These are phyloP conservation scores for Cheilosia vulpina DNA, from an alignment of 2,888 invertebrate species.

Conservation along the genomic window DNA sequence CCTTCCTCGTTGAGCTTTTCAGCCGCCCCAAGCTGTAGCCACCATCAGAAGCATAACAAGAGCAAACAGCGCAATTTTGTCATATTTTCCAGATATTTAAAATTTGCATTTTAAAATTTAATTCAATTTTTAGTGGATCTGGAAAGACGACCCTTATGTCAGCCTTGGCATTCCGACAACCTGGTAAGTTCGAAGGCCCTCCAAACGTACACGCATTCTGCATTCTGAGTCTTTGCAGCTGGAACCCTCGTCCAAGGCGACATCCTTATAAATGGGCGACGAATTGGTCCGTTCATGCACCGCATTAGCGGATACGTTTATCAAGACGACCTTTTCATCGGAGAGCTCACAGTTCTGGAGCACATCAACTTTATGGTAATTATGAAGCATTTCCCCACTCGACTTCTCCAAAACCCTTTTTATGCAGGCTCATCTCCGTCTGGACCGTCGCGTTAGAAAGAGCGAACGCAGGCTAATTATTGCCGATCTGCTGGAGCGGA, in stretches of 20 bases:
- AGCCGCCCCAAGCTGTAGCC: no score
- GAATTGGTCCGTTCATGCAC: slow-evolving; percentile 90
- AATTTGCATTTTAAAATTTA: background rate
- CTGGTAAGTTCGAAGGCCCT: slow-evolving; percentile 84
- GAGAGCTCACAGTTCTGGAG: slow-evolving; percentile 92
- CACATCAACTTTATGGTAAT: slow-evolving; percentile 93
- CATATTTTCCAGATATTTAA: background rate
- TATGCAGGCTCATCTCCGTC: slow-evolving; percentile 89
- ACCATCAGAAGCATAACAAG: no score
- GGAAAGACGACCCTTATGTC: slow-evolving; percentile 96
- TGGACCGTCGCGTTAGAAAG: slow-evolving; percentile 88
- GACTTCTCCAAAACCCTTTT: background rate
- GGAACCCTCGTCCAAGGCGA: slow-evolving; percentile 90
- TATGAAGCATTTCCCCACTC: background rate
- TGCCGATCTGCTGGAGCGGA: slow-evolving; percentile 88
- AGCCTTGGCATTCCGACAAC: slow-evolving; percentile 90
- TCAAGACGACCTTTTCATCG: slow-evolving; percentile 95
- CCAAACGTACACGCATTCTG: background rate
- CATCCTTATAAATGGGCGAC: slow-evolving; percentile 90
- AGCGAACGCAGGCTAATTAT: slow-evolving; percentile 88
- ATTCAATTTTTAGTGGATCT: slow-evolving; percentile 85
- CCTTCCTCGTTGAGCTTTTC: no score
- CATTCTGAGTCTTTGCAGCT: slow-evolving; percentile 82
- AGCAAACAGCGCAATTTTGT: no score
- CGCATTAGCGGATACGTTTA: slow-evolving; percentile 94